Base-by-base conservation (phyloP, 2,113 vertebrate species). In the Sapajus apella region DNA sequence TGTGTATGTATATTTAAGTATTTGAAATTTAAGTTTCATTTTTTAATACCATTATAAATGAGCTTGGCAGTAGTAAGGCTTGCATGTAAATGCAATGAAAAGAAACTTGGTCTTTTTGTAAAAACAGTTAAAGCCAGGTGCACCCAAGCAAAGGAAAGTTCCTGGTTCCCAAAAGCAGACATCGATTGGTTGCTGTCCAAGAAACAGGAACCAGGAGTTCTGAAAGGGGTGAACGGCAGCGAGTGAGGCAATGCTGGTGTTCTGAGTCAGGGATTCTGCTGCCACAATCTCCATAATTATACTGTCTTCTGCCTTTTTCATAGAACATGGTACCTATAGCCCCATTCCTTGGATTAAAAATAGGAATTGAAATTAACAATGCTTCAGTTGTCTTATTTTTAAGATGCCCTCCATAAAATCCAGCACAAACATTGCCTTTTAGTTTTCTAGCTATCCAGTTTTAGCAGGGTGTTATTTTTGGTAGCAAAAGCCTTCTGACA, bases 391-490 rank as follows among this genome's bases (percentile, higher is more conserved):
- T 93, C 84, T 94, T 82, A 35, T 90, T 84, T 95, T 97, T 87
- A 85, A 77, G 84, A 58, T 50, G n/a, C 0, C 47, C 75, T 77
- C 45, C 35, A 30, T 75, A 86, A 91, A 97, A 87, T 61, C 9
- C 61, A 85, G 43, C n/a, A 35, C 56, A 93, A 80, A 88, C 68
- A 20, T 73, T 58, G 21, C 43, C 27, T 94, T 80, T 87, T 40
- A 21, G 16, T 79, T 82, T 93, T 95, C 50, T 40, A 87, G 77
- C 86, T 83, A 84, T 91, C 56, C 25, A 0, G 37, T 87, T 90
- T 76, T 81, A 79, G 85, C 88, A 91, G 73, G 56, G 56, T 94
- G 77, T 90, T 97, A 87, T 93, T 97, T 97, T 81, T 37, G 8
- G 45, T 35, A 84, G 79, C 82, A 52, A 84, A 94, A 76, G 89